Base-by-base conservation (phyloP, 2,113 vertebrate species). In the Rafetus swinhoei region DNA sequence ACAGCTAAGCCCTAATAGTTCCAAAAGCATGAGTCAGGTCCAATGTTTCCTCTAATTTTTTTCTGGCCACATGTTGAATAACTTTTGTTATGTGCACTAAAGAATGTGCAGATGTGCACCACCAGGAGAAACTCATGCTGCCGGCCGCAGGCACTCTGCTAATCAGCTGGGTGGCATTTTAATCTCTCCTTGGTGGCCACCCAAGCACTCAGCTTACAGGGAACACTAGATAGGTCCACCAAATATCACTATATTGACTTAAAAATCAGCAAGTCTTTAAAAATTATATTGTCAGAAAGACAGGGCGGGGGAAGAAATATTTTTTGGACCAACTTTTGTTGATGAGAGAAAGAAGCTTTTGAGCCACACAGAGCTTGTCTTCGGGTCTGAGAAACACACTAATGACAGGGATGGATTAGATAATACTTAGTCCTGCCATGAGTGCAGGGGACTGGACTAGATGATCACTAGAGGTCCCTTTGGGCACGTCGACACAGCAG, bases 1-100 rank as follows among this genome's bases (percentile, higher is more conserved):
- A 90, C 85, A 87, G 88, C 95, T 92, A 76, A 89, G 12, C 24
- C 3, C 39, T 39, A 50, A 45, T 5, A 87, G 81, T 89, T 93
- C 1, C 4, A 24, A 59, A 82, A 59, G 16, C 56, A 15, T 7
- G 9, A 25, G 50, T 90, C 56, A 14, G 93, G 95, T 81, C 69
- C 81, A 88, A 54, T 14, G 14, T 54, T 54, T 14, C 53, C 53
- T 54, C 53, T 54, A 14, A 54, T 54, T 12, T 54, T 54, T 45
- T 54, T 54, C 53, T 14, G 14, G 10, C 8, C 53, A 54, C 14
- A 12, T 54, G 10, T 14, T 12, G 53, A 54, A 54, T 54, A 54
- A 54, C 2, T 54, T 54, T 54, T 54, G 53, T 54, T 54, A 54
- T 12, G 53, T 54, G 53, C 10, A 54, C 53, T 14, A 54, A 54